Percentiles rank a stretch among this genome's conserved stretches.
phyloP scores from a whole-genome alignment of 92 coral and sea anemone genomes.

The Galaxea fascicularis region DNA sequence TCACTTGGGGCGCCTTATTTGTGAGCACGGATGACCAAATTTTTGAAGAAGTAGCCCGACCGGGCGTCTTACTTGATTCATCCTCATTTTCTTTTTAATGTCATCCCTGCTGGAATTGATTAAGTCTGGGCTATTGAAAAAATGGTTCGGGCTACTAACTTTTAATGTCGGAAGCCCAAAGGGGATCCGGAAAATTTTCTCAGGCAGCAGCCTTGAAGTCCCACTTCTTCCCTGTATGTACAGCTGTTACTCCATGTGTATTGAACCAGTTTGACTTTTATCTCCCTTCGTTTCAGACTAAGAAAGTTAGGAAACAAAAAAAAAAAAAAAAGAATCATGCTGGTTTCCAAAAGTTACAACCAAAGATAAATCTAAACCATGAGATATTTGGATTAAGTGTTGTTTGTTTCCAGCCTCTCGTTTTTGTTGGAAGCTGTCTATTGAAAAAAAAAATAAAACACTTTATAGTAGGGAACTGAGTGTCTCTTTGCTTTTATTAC shows the following conservation, averaged over 20 bases:
- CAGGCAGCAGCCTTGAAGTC: too few species aligned
- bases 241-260: not conserved
- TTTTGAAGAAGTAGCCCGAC: too few species aligned
- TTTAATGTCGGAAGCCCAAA: too few species aligned
- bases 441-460: not conserved
- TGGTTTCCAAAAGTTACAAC: not conserved
- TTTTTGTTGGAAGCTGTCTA: constrained; percentile 2
- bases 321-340: not conserved
- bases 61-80: too few species aligned
- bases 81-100: too few species aligned
- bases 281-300: not conserved
- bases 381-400: not conserved
- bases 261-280: not conserved
- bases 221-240: not conserved
- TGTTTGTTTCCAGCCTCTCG: constrained; percentile 7
- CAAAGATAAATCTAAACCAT: not conserved
- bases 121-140: too few species aligned
- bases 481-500: not conserved
- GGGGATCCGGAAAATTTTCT: too few species aligned
- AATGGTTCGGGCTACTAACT: too few species aligned
- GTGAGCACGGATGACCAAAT: too few species aligned
- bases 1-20: too few species aligned
- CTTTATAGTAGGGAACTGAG: constrained; percentile 1
- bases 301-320: not conserved
- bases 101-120: too few species aligned